Evolutionary conservation across 1,140 invertebrate species (phyloP).

Genomic region (Halesus radiatus): DNA sequence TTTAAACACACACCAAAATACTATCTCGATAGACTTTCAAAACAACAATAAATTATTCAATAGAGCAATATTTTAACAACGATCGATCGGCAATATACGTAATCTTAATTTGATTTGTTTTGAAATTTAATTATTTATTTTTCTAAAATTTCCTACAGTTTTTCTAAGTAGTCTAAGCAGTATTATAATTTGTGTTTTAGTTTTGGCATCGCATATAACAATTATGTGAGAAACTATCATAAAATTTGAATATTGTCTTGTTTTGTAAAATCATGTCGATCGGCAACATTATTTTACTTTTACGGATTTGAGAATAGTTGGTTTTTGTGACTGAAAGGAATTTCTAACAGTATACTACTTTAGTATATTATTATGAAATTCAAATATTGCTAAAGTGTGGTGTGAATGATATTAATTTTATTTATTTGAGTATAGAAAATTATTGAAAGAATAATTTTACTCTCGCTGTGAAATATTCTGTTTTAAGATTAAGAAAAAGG

Average conservation of each 20-base stretch:
- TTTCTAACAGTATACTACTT: not conserved
- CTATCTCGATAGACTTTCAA: constrained; percentile 8
- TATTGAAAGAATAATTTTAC: constrained; percentile 39
- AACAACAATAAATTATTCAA: not conserved
- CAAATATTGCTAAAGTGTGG: no score
- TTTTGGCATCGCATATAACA: no score
- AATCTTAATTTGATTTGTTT: no score
- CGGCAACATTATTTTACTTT: no score
- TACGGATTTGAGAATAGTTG: not conserved
- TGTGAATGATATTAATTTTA: constrained; percentile 18
- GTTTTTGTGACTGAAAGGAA: not conserved
- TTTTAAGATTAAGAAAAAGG: not conserved
- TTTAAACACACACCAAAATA: constrained; percentile 33
- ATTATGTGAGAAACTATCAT: no score
- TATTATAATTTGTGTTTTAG: no score
- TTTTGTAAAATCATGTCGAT: no score
- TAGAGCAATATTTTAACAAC: no score
- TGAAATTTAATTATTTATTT: not conserved
- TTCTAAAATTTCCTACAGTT: not conserved
- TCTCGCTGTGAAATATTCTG: constrained; percentile 27
- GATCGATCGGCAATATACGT: no score
- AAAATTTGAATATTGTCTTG: no score
- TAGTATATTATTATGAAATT: no score
- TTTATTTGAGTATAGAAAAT: constrained; percentile 39
- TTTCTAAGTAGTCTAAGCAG: not conserved